Base-by-base conservation (phyloP, 2,888 invertebrate genomes). In the Calameuta pallipes region DNA sequence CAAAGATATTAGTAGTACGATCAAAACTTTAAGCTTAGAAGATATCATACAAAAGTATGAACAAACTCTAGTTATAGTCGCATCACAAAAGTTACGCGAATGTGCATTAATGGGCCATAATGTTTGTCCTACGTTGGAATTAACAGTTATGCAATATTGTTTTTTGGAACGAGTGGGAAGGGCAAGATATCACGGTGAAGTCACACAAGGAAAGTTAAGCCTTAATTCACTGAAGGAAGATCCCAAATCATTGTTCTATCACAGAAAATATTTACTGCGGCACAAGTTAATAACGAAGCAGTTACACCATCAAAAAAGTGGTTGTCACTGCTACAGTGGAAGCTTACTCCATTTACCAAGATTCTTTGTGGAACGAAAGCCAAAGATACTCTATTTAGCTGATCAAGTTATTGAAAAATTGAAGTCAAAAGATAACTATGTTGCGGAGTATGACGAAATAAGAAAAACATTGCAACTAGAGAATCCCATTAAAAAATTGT, bases 111-210 rank as follows among this genome's bases (percentile, higher is more conserved):
- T 94, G 74, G 93, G 94, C 13, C 91, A 92, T 1, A 90, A 93
- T 79, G 90, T 93, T 3, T 92, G 92, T 82, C 92, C 92, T 34
- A 88, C 88, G n/a, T 87, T 93, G 1, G 93, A 93, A 68, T 84
- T 95, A 15, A 92, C 92, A 4, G 85, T 92, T 9, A 89, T 93
- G n/a, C 94, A 94, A 80, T 97, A 95, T 87, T 94, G 95, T 84
- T 92, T 96, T 68, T 91, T 96, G 79, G 97, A 97, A 91, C 92
- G 95, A 85, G 94, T 97, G 68, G 97, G 95, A 1, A 93, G 96
- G 80, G 92, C 95, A 0, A 93, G 96, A 69, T 93, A 93, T 82
- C 93, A 94, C 83, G 96, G 97, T 0, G 95, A 96, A 91, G 92
- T 94, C 9, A 95, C 96, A 0, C 93, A 94, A 77, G 95, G 95